Conservation (phyloP, 2,797 vertebrate species). For the Clangula hyemalis region DNA sequence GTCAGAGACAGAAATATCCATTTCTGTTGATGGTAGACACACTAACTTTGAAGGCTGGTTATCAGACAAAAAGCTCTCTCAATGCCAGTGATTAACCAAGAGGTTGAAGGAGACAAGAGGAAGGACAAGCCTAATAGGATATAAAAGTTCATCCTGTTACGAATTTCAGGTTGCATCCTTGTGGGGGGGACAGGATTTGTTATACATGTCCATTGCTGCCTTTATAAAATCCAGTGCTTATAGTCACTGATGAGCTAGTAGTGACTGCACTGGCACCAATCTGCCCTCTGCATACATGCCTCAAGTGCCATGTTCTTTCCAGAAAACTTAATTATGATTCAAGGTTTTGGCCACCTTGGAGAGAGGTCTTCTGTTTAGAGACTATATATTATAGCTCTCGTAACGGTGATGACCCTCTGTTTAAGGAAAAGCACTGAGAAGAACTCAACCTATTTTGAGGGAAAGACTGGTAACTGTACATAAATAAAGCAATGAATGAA, state of each 20-base stretch:
- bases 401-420: neutral
- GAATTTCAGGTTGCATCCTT: conserved; percentile 13
- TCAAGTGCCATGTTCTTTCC: neutral
- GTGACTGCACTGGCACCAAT: neutral
- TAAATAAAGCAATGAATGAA: neutral
- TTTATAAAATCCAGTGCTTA: neutral
- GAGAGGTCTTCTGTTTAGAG: neutral
- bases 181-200: neutral
- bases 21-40: neutral
- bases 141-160: neutral
- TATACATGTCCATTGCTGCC: neutral
- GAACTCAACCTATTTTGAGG: neutral
- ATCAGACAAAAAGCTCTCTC: neutral
- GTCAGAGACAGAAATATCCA: neutral
- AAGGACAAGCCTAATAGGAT: conserved; percentile 18
- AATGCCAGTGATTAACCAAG: neutral
- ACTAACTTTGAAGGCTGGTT: neutral
- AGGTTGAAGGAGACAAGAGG: neutral
- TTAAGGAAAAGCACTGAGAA: neutral
- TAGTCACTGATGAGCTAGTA: neutral
- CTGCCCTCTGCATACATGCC: neutral
- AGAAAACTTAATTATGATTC: neutral
- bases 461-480: neutral
- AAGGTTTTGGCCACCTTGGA: neutral
- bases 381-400: neutral